Evolutionary conservation across 2,888 invertebrate genomes (phyloP).

Genomic region (Synanthedon tipuliformis): DNA sequence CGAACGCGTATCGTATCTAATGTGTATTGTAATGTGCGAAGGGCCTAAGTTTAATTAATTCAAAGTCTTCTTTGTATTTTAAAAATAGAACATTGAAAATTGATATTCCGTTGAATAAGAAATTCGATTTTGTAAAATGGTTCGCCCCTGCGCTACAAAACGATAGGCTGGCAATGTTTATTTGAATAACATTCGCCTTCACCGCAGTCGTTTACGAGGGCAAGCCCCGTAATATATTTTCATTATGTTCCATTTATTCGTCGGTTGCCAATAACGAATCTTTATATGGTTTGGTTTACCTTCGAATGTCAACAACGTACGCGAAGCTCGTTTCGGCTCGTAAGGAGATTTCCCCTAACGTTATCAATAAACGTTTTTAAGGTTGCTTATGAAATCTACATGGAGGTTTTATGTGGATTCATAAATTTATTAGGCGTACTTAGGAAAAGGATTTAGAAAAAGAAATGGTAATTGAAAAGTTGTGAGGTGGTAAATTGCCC

Average conservation of each 20-base stretch:
- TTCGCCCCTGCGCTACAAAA: conserved; percentile 42
- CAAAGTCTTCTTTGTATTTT: no score
- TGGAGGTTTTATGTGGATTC: no score
- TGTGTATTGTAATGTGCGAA: no score
- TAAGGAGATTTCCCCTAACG: conserved; percentile 39
- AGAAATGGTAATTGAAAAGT: no score
- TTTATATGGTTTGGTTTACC: conserved; percentile 39
- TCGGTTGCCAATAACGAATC: conserved; percentile 46
- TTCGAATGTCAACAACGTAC: conserved; percentile 45
- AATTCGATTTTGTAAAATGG: conserved; percentile 24
- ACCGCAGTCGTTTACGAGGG: conserved; percentile 46
- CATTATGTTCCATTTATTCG: conserved; percentile 59
- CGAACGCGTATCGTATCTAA: no score
- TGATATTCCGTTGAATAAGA: neutral
- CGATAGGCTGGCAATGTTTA: conserved; percentile 35
- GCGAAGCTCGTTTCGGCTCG: conserved; percentile 26
- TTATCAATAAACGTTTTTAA: conserved; percentile 5
- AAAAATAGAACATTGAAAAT: no score
- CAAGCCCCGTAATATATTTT: conserved; percentile 52
- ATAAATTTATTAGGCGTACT: no score
- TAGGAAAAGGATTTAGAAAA: no score
- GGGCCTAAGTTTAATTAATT: no score
- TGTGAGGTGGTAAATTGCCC: no score
- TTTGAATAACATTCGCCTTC: conserved; percentile 49
- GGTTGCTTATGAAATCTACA: neutral